These are phyloP conservation scores for Cichladusa arquata DNA, from an alignment of 2,113 vertebrate species.

Conservation along the genomic window DNA sequence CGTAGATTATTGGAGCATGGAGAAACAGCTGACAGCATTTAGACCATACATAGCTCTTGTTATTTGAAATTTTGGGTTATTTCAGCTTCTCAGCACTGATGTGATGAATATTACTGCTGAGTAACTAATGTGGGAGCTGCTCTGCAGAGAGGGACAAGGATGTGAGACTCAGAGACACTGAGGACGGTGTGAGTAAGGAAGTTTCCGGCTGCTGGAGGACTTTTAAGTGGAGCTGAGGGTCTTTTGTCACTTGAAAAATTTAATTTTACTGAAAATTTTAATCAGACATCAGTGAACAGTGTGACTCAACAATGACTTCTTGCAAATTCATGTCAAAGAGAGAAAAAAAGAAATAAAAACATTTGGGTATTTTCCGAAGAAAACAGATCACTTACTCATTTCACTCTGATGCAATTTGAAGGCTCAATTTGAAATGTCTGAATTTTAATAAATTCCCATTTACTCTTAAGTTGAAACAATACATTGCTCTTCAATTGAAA, in stretches of 20 bases:
- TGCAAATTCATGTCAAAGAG: not conserved
- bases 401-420: not conserved
- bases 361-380: not conserved
- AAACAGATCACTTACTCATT: not conserved
- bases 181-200: accelerated
- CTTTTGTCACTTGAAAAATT: not conserved
- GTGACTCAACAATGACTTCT: not conserved
- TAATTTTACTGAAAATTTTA: not conserved
- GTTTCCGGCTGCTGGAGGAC: not conserved
- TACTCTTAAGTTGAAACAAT: not conserved
- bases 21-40: not conserved
- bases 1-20: not conserved
- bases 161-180: accelerated
- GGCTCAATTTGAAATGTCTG: not conserved
- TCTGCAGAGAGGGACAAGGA: not conserved
- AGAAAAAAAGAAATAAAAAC: not conserved
- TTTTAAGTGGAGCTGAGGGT: not conserved
- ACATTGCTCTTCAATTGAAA: not conserved
- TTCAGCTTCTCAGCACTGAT: not conserved
- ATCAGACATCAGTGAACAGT: not conserved
- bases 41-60: not conserved
- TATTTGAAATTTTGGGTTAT: not conserved
- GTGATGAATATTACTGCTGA: not conserved
- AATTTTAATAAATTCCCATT: not conserved
- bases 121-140: not conserved